Base-by-base conservation (phyloP, 1,140 invertebrate species). In the Drosophila cardini region DNA sequence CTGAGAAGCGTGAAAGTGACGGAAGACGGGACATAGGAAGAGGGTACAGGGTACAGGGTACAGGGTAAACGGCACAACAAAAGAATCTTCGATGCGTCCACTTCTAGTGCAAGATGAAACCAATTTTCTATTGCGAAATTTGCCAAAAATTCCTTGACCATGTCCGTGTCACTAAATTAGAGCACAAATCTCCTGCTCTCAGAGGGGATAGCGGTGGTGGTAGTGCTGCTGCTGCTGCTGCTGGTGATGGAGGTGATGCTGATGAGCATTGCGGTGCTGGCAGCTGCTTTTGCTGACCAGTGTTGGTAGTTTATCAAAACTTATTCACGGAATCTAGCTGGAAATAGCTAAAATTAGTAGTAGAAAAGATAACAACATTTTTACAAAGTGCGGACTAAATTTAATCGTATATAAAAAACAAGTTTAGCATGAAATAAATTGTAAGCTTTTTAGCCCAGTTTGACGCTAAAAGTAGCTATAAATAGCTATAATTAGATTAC, bases 1-100 rank as follows among this genome's bases (percentile, higher is more conserved):
- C 83, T 77, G 73, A 78, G 78, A 43, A 85, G 82, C 82, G 82
- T 85, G 82, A 85, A 85, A 85, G 82, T 85, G 82, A 63, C 72
- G 67, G 64, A 58, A 50, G 52, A 40, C 16, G 48, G 6, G 10
- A 60, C 32, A 4, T n/a, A n/a, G 8, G 50, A 10, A 9, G 30
- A 21, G 18, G 16, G n/a, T 4, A 3, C 40, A 10, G 26, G 21
- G 32, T 1, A 21, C 13, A 40, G 53, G 2, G 5, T 26, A 18
- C 38, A n/a, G n/a, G n/a, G n/a, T n/a, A n/a, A n/a, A n/a, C 21
- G 57, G 46, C 34, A 55, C 48, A 84, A 85, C 82, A 85, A 85
- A 68, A 75, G 81, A 71, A 52, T 43, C 43, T 46, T 15, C 57
- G 55, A 32, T 53, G 53, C 72, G 70, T 18, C 70, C 70, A 80